These are phyloP conservation scores for Clarias batrachus DNA, from an alignment of 2,113 vertebrate species.

Conservation along the genomic window DNA sequence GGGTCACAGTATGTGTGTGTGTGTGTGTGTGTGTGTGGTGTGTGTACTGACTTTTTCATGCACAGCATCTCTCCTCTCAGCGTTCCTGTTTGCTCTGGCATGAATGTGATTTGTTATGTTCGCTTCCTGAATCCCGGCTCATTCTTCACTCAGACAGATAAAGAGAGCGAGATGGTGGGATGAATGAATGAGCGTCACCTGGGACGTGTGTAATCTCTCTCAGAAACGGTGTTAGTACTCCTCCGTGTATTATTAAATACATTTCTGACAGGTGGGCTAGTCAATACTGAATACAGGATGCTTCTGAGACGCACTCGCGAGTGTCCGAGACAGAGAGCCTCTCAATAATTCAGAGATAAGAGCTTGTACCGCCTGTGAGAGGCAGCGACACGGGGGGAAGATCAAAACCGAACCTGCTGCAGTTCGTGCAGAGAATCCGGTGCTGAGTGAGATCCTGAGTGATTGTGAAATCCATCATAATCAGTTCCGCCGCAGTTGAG, in stretches of 20 bases:
- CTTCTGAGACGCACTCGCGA: neutral
- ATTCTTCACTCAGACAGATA: conserved; percentile 6
- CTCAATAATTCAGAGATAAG: neutral
- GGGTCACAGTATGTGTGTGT: too few relatives aligned
- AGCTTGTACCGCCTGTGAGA: neutral
- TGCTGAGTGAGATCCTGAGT: neutral
- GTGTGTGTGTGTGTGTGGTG: too few relatives aligned
- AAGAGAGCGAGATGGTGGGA: neutral
- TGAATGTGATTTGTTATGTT: neutral
- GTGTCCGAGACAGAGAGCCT: neutral
- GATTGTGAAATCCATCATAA: neutral
- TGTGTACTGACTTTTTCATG: neutral
- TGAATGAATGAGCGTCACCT: neutral
- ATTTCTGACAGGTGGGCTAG: neutral
- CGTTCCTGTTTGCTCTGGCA: neutral
- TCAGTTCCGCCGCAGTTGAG: neutral
- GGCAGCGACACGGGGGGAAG: neutral
- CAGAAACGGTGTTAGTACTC: neutral
- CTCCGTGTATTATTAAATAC: neutral
- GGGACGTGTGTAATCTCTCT: neutral
- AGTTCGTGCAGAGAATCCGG: neutral
- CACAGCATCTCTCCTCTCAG: neutral
- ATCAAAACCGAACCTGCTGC: neutral
- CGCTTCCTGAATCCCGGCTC: neutral
- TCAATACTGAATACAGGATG: neutral